Conservation (phyloP, 2,888 invertebrate genomes). For the Prosopocoilus inquinatus region DNA sequence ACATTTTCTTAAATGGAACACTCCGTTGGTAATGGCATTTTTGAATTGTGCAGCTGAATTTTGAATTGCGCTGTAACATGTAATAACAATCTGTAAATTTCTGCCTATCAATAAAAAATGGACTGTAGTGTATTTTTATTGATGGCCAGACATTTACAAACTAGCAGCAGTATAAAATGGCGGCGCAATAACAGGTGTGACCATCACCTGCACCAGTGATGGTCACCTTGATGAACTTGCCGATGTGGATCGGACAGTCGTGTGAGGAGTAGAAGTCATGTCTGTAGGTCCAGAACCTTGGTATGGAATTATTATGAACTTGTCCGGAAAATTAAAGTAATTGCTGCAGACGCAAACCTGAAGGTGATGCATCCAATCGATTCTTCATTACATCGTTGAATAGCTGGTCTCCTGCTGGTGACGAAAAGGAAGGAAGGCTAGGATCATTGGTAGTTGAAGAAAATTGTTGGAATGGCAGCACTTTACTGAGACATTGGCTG, state of each 20-base stretch:
- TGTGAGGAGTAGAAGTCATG: slow-evolving; percentile 58
- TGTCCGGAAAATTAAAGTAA: slow-evolving; percentile 42
- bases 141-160: too few species aligned
- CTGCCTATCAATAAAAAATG: too few species aligned
- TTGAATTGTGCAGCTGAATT: too few species aligned
- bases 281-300: slow-evolving; percentile 48
- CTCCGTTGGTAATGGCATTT: too few species aligned
- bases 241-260: slow-evolving; percentile 60
- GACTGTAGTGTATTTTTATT: too few species aligned
- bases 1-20: too few species aligned
- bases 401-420: slow-evolving; percentile 51
- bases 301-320: slow-evolving; percentile 44
- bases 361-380: slow-evolving; percentile 52
- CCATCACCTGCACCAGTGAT: slow-evolving; percentile 55
- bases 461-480: slow-evolving; percentile 39
- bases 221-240: slow-evolving; percentile 62
- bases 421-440: slow-evolving; percentile 46
- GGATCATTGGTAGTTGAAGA: slow-evolving; percentile 49
- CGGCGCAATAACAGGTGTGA: slow-evolving; percentile 49
- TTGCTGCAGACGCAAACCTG: slow-evolving; percentile 41
- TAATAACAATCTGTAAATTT: too few species aligned
- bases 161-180: slow-evolving; percentile 47
- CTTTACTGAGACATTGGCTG: slow-evolving; percentile 56
- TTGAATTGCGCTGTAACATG: too few species aligned
- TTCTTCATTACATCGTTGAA: slow-evolving; percentile 62